Evolutionary conservation across 1,140 invertebrate genomes (phyloP).

Genomic region (Chionoecetes opilio): DNA sequence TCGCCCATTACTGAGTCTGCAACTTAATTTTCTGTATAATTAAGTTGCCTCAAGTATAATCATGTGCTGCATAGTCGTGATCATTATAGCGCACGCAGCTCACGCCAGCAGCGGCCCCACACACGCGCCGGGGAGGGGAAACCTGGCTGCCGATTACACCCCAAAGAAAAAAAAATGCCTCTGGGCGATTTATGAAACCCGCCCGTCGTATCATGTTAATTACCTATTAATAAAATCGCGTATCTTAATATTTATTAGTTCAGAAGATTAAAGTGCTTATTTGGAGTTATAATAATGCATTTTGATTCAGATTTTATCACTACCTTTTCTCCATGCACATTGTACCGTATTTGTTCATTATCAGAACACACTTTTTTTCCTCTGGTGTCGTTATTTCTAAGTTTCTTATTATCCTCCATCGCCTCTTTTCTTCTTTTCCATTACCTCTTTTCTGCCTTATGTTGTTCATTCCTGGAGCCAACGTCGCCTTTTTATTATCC

Average conservation of each 20-base stretch:
- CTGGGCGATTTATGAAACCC: neutral
- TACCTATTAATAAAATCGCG: neutral
- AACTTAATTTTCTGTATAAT: slow-evolving; percentile 22
- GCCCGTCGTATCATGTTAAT: neutral
- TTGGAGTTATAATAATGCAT: too few species aligned
- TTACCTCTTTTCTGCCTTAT: neutral
- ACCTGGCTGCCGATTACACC: neutral
- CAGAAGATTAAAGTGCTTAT: too few species aligned
- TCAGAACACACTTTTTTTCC: neutral
- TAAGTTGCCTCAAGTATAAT: neutral
- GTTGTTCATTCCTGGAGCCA: neutral
- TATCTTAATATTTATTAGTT: neutral
- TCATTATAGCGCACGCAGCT: neutral
- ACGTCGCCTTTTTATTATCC: too few species aligned
- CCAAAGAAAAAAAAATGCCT: neutral
- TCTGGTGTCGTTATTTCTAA: neutral
- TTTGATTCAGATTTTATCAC: too few species aligned
- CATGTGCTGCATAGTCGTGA: slow-evolving; percentile 1
- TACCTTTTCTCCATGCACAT: too few species aligned
- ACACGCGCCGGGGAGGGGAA: neutral
- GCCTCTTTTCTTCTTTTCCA: neutral
- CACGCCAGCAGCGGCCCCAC: neutral
- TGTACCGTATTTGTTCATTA: neutral
- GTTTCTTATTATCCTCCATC: neutral
- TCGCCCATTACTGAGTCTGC: neutral